Percentiles rank a stretch among this genome's conserved stretches.
Evolutionary conservation across 1,140 invertebrate species (phyloP).

Genomic region (Bombus superbus): DNA sequence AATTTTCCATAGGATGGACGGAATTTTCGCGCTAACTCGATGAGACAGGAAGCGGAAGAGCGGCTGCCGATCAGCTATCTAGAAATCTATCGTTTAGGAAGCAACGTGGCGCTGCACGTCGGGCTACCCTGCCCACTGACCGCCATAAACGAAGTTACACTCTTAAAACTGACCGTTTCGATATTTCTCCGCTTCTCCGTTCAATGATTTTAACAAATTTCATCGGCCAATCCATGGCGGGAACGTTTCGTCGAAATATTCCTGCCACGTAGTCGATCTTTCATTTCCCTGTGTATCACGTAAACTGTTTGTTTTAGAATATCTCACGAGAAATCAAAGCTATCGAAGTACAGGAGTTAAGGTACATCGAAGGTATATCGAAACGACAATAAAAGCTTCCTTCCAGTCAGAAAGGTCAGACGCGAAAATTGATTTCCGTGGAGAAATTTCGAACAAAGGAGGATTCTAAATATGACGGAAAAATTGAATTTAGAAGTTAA

Average conservation of each 20-base stretch:
- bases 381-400: no score
- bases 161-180: not conserved
- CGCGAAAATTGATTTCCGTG: no score
- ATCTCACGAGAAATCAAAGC: no score
- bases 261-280: not conserved
- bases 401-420: no score
- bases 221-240: not conserved
- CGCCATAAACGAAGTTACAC: not conserved
- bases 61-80: conserved; percentile 34
- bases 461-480: no score
- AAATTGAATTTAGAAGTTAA: no score
- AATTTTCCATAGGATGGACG: not conserved
- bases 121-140: not conserved
- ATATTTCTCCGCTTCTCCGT: not conserved
- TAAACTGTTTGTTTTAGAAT: no score
- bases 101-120: conserved; percentile 1
- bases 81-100: not conserved
- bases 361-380: no score
- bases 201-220: not conserved
- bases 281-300: not conserved
- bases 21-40: conserved; percentile 36
- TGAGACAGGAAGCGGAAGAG: conserved; percentile 30
- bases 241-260: not conserved
- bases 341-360: no score
- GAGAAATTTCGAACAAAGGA: no score